Evolutionary conservation across 2,797 vertebrate genomes (phyloP), one percentile per base, ranked within the genome.

Genomic region (Microctenopoma steveboyesi): DNA sequence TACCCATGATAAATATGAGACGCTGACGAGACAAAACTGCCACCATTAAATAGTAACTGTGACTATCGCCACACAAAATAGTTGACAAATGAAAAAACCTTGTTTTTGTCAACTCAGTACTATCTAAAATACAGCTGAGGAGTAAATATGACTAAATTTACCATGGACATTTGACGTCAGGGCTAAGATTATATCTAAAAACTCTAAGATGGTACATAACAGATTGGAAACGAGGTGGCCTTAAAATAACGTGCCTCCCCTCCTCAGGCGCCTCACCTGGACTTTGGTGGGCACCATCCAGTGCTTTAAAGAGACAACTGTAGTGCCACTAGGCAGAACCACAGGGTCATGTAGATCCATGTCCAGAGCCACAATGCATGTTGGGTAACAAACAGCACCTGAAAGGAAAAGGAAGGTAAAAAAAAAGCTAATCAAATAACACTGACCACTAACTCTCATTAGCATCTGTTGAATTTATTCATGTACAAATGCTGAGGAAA

Each of bases 361-460:
- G 72, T 90, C 88, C 45, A 89, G 84, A 70, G 94, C 92, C 64
- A 95, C 90, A 45, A 95, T 12, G 72, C 98, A 99, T 28, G 92
- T 93, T 27, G 95, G 95, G 59, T 86, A 77, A 55, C 98, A 99
- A 76, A 94, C 86, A 65, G 95, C 94, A 83, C 97, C 98, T 99
- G 88, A 5, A 25, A 76, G 50, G 18, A 73, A 58, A 53, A 53
- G 4, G 37, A 14, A 49, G 8, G 5, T 51, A 46, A 0, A 30
- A 58, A 58, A 16, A 54, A 46, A 0, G 37, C 5, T 28, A 46
- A 74, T 43, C 35, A 63, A 64, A 64, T 16, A 40, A 74, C 42
- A 64, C 65, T 72, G 67, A 78, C 51, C 66, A 70, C 57, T 53
- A 53, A 50, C 8, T 11, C 47, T 78, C 45, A 86, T 88, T 86